A percentile compares a stretch with the other conserved stretches of the same genome.
These are phyloP conservation scores for Parauchenoglanis punctatus DNA, from an alignment of 2,797 vertebrate genomes.

Conservation along the genomic window DNA sequence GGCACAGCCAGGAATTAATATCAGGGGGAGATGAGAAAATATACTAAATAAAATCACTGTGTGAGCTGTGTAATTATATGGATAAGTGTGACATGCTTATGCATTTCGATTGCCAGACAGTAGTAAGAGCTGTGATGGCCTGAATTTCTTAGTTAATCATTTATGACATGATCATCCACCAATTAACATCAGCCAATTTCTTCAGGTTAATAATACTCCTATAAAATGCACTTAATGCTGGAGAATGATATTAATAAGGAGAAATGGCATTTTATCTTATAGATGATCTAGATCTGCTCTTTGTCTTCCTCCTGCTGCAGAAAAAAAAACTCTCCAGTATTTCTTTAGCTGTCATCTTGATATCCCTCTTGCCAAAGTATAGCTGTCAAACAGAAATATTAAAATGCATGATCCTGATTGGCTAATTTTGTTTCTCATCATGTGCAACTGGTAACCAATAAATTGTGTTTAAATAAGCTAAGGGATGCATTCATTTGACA, in stretches of 20 bases:
- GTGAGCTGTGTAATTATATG: background rate
- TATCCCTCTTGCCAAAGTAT: too few relatives aligned
- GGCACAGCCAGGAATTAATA: background rate
- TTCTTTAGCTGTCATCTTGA: background rate
- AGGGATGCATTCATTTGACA: slow-evolving; percentile 3
- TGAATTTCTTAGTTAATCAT: background rate
- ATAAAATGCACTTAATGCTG: background rate
- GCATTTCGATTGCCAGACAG: background rate
- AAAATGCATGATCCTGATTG: background rate
- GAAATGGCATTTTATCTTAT: background rate
- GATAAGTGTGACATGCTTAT: background rate
- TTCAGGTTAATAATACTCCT: background rate
- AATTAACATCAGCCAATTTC: background rate
- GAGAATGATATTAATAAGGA: background rate
- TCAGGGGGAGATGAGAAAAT: background rate
- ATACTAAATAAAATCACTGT: background rate
- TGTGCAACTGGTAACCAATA: background rate
- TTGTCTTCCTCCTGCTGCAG: background rate
- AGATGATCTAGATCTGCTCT: background rate
- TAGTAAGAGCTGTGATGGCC: background rate
- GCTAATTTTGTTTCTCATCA: background rate
- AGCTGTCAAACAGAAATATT: background rate
- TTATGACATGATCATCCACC: too few relatives aligned
- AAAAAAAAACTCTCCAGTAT: background rate
- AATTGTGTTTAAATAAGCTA: slow-evolving; percentile 9